phyloP scores from a whole-genome alignment of 2,797 vertebrate species.

The Parauchenoglanis punctatus region DNA sequence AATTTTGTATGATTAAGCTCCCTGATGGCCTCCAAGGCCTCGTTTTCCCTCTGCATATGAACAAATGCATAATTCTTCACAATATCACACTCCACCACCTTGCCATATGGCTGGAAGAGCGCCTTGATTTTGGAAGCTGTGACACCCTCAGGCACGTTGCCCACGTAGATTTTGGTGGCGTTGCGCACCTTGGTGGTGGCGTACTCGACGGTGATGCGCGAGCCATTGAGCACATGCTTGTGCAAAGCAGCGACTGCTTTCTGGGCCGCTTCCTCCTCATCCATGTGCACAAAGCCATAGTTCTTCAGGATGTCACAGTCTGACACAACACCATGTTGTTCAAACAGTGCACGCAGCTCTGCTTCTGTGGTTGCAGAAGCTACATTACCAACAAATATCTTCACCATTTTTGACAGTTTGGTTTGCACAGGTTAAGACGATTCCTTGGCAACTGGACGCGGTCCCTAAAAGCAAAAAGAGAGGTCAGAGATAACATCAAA shows the following conservation, averaged over 20 bases:
- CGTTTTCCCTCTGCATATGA: slow-evolving; percentile 74
- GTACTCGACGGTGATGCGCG: slow-evolving; percentile 72
- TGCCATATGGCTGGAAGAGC: slow-evolving; percentile 72
- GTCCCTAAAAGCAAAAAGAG: slow-evolving; percentile 4
- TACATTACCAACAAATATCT: slow-evolving; percentile 75
- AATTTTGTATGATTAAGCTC: slow-evolving; percentile 70
- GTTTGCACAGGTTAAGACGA: not conserved
- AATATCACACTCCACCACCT: slow-evolving; percentile 75
- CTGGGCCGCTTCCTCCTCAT: slow-evolving; percentile 71
- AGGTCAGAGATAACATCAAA: not conserved
- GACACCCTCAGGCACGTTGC: slow-evolving; percentile 71
- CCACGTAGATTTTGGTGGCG: slow-evolving; percentile 77
- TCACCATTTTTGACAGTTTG: slow-evolving; percentile 66
- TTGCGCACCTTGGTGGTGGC: slow-evolving; percentile 76
- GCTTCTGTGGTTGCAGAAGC: slow-evolving; percentile 67
- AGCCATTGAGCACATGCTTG: slow-evolving; percentile 71
- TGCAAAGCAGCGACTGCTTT: slow-evolving; percentile 70
- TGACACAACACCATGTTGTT: slow-evolving; percentile 71
- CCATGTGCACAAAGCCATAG: slow-evolving; percentile 77
- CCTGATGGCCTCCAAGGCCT: slow-evolving; percentile 72
- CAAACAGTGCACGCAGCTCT: slow-evolving; percentile 69
- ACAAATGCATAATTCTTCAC: slow-evolving; percentile 76
- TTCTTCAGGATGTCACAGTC: slow-evolving; percentile 76
- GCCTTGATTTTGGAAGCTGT: slow-evolving; percentile 70
- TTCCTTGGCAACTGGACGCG: slow-evolving; percentile 21